Percentiles rank a stretch among this genome's conserved stretches.
Evolutionary conservation across 2,113 vertebrate genomes (phyloP).

Genomic region (Nanorana parkeri): DNA sequence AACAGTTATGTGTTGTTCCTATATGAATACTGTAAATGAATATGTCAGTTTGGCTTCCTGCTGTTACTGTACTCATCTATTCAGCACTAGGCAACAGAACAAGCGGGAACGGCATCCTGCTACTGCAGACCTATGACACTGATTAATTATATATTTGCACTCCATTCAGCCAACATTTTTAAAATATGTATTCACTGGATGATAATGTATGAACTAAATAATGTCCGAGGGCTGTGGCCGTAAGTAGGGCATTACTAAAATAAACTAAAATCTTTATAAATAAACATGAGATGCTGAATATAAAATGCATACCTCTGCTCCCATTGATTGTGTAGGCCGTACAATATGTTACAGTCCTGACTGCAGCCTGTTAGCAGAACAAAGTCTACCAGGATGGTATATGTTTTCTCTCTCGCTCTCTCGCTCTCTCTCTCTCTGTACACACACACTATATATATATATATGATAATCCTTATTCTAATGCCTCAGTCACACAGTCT

Average conservation of each 20-base stretch:
- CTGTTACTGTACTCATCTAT: not conserved
- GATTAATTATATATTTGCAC: constrained; percentile 48
- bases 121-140: constrained; percentile 57
- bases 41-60: not conserved
- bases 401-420: too few species aligned
- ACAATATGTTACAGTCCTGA: not conserved
- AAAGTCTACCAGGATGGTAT: not conserved
- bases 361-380: not conserved
- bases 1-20: too few species aligned
- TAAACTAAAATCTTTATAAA: constrained; percentile 27
- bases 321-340: not conserved
- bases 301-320: constrained; percentile 17
- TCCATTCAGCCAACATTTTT: constrained; percentile 28
- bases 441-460: too few species aligned
- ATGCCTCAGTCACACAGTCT: too few species aligned
- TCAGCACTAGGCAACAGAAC: not conserved
- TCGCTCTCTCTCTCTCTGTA: too few species aligned
- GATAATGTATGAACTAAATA: constrained; percentile 50
- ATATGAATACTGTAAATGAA: not conserved
- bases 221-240: constrained; percentile 22
- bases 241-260: constrained; percentile 37
- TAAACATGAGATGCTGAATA: constrained; percentile 47
- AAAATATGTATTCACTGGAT: constrained; percentile 33
- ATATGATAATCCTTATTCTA: not conserved
- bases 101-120: not conserved